Base-by-base conservation (phyloP, 2,113 vertebrate species). In the Lepus timidus region DNA sequence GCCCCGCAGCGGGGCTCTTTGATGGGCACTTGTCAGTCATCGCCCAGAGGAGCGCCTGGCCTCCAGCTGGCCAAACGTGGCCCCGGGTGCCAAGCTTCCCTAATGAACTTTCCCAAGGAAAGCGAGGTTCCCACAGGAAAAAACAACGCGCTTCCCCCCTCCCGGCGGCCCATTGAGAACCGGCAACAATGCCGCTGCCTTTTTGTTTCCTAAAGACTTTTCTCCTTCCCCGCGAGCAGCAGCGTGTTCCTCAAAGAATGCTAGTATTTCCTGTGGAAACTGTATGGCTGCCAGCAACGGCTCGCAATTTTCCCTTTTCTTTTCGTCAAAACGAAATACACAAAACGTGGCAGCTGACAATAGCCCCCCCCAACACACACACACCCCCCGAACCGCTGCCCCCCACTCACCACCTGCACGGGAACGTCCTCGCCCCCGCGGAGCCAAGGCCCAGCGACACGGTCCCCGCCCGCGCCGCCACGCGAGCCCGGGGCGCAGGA, bases 261-360 rank as follows among this genome's bases (percentile, higher is more conserved):
- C 96, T 96, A 96, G 96, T 96, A 96, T 98, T 98, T 98, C 98
- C 98, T 98, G 98, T 98, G 97, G 97, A 98, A 98, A 98, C 95
- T 98, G 96, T 93, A 95, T 70, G 96, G 88, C 92, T 97, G 97
- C 98, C 97, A 97, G 95, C 68, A 96, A 96, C 75, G 96, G 97
- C 94, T 97, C 97, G 86, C 65, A 96, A 96, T 95, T 88, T 91
- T 94, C 88, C 80, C 68, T 95, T 81, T 91, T 93, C 82, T 94
- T 86, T 98, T 71, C 52, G 51, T 75, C 68, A 92, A 93, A 76
- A 85, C 67, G 94, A 79, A 95, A 96, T 82, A 95, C 95, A 96
- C 94, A 96, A 94, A 97, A 93, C 90, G 88, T 96, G 97, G 96
- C 97, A 94, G 95, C 92, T 97, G 95, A 96, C 93, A 95, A 98